Base-by-base conservation (phyloP, 37 sponge, comb jelly and placozoan genomes). In the Diacarnus erythraeanus region DNA sequence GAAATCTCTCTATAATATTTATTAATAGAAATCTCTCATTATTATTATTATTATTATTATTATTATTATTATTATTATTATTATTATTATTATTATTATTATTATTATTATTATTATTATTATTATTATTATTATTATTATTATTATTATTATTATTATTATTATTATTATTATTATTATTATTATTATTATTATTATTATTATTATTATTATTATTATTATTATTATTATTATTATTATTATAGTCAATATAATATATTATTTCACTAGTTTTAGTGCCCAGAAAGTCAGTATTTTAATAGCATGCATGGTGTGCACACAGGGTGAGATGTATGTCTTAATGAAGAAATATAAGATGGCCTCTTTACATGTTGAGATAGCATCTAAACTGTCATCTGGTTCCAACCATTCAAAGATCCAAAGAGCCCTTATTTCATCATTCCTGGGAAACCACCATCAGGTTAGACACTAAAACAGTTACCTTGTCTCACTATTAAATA, bases 391-490 rank as follows among this genome's bases (percentile, higher is more conserved):
- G 38, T 42, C 63, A 57, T 64, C 61, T 41, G 72, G 71, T 0
- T 57, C 69, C 34, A 87, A 84, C 1, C 69, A 82, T 37, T 56
- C 83, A 4, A 59, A 29, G 38, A 69, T 69, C 10, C 92, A 91
- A 59, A 57, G 81, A 25, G 91, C 94, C 6, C 90, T 90, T 17
- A 89, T 97, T 61, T 82, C 84, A 33, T 74, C 86, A 12, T 97
- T 93, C 84, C 89, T 97, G 12, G 91, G 88, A 30, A 82, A 95
- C 51, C 75, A 92, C 68, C 86, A 91, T 4, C 75, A 92, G 79
- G 97, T 85, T 5, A 51, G 54, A 5, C n/a, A n/a, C n/a, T n/a
- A n/a, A n/a, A n/a, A n/a, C n/a, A n/a, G n/a, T n/a, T n/a, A n/a
- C n/a, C n/a, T n/a, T n/a, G n/a, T n/a, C n/a, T n/a, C n/a, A n/a